Evolutionary conservation across 2,797 vertebrate genomes (phyloP), one percentile per base, ranked within the genome.

Genomic region (Moxostoma hubbsi): DNA sequence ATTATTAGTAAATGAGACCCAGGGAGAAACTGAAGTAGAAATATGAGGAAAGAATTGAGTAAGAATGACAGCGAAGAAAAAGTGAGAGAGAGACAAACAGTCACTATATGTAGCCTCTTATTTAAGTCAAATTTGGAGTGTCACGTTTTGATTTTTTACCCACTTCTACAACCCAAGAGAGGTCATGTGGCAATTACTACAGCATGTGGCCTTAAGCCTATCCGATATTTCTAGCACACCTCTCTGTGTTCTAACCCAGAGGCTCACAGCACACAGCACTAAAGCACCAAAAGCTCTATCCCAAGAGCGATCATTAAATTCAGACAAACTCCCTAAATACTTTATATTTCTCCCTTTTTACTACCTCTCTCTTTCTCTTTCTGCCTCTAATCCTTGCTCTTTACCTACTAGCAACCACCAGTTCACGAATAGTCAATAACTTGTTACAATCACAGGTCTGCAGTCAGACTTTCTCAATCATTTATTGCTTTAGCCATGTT

Each of bases 221-320:
- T 65, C 58, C 69, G 83, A 83, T 89, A 79, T 84, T 80, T 75
- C 86, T 84, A 88, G 89, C 90, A 92, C n/a, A 75, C 36, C 61
- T 49, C 45, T 50, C 45, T 50, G 13, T 65, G 51, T 57, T 72
- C 61, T 73, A 72, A 66, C 68, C 77, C 45, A 65, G 61, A 36
- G 36, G 36, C 36, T 36, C 36, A 36, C 36, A 36, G 36, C 36
- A 36, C 36, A 36, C 85, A 82, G 88, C 87, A 90, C 87, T 65
- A 87, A 89, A 80, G 89, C 87, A 84, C 85, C 76, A 81, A 7
- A 79, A 64, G 12, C 84, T 86, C 82, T 87, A 83, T 92, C 91
- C 91, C 92, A 84, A 81, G 74, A 88, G 92, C 88, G 87, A 81
- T 92, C 89, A 91, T 94, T 93, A 93, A 90, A 93, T 87, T 87